Evolutionary conservation across 2,113 vertebrate genomes (phyloP).

Genomic region (Hippotragus niger): DNA sequence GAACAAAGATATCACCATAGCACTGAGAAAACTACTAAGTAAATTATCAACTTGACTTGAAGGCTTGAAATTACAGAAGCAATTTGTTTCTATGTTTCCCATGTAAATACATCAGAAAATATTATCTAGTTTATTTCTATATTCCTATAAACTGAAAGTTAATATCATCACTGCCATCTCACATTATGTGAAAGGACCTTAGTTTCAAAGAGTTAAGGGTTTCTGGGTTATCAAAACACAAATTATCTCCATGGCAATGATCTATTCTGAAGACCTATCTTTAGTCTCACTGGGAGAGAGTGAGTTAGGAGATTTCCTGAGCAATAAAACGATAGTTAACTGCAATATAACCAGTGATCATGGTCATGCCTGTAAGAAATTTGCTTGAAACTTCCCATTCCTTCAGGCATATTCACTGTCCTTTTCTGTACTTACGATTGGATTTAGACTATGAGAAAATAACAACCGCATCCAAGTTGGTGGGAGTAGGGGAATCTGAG

Average conservation of each 20-base stretch:
- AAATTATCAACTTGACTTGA: not conserved
- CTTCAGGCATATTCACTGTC: not conserved
- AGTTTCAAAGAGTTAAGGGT: not conserved
- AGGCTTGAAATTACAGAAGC: not conserved
- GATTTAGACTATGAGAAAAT: not conserved
- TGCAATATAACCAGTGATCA: not conserved
- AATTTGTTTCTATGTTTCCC: not conserved
- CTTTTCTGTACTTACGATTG: not conserved
- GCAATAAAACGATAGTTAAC: not conserved
- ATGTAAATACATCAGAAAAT: too few relatives aligned
- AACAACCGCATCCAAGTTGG: not conserved
- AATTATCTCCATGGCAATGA: not conserved
- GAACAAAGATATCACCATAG: not conserved
- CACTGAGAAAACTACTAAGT: not conserved
- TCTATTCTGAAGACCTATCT: not conserved
- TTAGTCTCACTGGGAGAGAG: not conserved
- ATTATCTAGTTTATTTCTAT: too few relatives aligned
- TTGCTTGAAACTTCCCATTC: not conserved
- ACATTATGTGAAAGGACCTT: not conserved
- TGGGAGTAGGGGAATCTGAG: not conserved
- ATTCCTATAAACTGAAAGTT: too few relatives aligned
- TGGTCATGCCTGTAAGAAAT: not conserved
- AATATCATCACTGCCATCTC: not conserved
- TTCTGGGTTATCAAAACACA: not conserved
- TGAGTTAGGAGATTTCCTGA: not conserved